Evolutionary conservation across 2,888 invertebrate genomes (phyloP), one percentile per base, ranked within the genome.

Genomic region (Eilema depressum): DNA sequence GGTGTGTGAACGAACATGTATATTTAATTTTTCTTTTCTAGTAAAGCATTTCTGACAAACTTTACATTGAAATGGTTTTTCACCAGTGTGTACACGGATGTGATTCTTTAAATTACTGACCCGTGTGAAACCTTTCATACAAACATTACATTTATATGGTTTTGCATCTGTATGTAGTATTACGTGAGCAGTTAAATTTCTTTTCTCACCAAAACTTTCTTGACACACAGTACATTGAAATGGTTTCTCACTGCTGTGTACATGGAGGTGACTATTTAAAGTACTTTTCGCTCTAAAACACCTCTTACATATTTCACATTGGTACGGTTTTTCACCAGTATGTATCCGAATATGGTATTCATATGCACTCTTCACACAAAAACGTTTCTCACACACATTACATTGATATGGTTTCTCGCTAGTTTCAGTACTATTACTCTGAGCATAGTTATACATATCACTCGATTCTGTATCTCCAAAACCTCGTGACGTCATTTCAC

Each of bases 161-260:
- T 37, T 66, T 8, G 25, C 25, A 59, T 12, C 59, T 0, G 59
- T 59, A n/a, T 53, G 62, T 30, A 20, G 14, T 10, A 26, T n/a
- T 26, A 26, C 8, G n/a, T 67, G 67, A 12, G 30, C 41, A 26
- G 14, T 47, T 26, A 67, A 47, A 67, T 28, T 59, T 5, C 26
- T 41, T 20, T 41, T n/a, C 14, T 37, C 25, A 41, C 12, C 26
- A 61, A 67, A 67, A 61, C 25, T n/a, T 33, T 69, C 56, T 23
- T 66, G 11, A 66, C 74, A 74, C 2, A 53, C 20, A 7, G 66
- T 26, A 61, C 74, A 73, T 47, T 66, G 0, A 23, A 23, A n/a
- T 30, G 56, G 65, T 28, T 65, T 65, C 20, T 56, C 65, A 28
- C 10, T 14, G 0, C 56, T n/a, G 53, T 65, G 65, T 23, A 47